These are phyloP conservation scores for Drosophila maculinotata DNA, from an alignment of 2,888 invertebrate genomes.

Conservation along the genomic window DNA sequence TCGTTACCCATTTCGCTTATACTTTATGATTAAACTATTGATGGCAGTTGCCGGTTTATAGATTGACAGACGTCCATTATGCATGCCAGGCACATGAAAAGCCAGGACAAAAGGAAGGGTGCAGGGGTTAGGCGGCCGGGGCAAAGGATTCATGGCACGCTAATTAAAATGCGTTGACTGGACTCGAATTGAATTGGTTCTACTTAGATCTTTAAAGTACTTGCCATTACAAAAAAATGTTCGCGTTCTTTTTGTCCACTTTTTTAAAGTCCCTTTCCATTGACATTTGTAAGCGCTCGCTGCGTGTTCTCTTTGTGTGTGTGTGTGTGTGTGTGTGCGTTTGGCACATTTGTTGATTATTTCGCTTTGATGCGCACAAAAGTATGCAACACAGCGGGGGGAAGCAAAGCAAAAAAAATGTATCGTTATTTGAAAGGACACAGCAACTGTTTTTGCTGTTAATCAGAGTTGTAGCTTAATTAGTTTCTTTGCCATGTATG, in stretches of 20 bases:
- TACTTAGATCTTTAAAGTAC: conserved; percentile 28
- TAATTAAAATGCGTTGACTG: conserved; percentile 68
- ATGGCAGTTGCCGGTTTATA: conserved; percentile 51
- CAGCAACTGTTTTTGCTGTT: conserved; percentile 65
- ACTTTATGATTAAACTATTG: conserved; percentile 78
- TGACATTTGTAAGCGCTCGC: conserved; percentile 68
- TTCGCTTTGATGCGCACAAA: conserved; percentile 77
- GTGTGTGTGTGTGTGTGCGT: conserved; percentile 20
- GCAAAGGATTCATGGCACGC: conserved; percentile 56
- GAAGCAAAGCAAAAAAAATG: conserved; percentile 31
- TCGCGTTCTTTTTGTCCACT: conserved; percentile 23
- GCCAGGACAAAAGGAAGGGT: neutral
- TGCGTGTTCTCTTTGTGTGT: conserved; percentile 22
- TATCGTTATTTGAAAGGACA: conserved; percentile 63
- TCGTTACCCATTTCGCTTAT: conserved; percentile 58
- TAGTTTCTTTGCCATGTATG: conserved; percentile 69
- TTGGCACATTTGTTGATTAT: conserved; percentile 76
- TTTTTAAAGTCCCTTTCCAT: conserved; percentile 54
- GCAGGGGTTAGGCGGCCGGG: neutral
- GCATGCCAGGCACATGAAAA: conserved; percentile 34
- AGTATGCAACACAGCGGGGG: conserved; percentile 58
- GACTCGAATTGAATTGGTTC: conserved; percentile 51
- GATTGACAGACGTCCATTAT: conserved; percentile 67
- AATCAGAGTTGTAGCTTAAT: conserved; percentile 73
- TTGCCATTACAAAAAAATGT: conserved; percentile 12